Conservation (phyloP, 1,140 invertebrate species). For the Octopus sinensis region DNA sequence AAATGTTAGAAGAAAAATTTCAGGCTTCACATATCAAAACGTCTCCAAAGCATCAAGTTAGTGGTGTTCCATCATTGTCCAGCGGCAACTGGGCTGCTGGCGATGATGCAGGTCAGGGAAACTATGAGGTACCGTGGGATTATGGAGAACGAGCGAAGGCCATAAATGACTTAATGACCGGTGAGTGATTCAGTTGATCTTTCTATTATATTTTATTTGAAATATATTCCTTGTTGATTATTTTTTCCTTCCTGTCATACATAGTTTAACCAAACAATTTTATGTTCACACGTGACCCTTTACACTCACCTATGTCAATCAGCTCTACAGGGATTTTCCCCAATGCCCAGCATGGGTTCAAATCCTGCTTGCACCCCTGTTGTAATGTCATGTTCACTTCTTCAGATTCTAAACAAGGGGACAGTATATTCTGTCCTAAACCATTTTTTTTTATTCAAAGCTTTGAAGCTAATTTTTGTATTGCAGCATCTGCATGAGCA, state of each 20-base stretch:
- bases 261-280: too few relatives aligned
- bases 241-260: background rate
- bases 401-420: too few relatives aligned
- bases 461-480: too few relatives aligned
- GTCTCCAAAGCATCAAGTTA: conserved; percentile 16
- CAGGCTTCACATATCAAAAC: conserved; percentile 25
- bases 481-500: too few relatives aligned
- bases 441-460: too few relatives aligned
- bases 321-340: too few relatives aligned
- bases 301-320: too few relatives aligned
- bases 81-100: conserved; percentile 14
- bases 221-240: background rate
- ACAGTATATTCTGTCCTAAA: too few relatives aligned
- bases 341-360: too few relatives aligned
- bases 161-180: conserved; percentile 5
- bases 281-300: too few relatives aligned
- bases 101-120: conserved; percentile 15
- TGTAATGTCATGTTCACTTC: too few relatives aligned
- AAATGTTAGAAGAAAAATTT: conserved; percentile 35
- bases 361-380: too few relatives aligned
- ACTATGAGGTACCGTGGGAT: conserved; percentile 15
- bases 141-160: conserved; percentile 13
- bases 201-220: background rate
- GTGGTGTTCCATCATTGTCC: conserved; percentile 12
- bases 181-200: background rate